These are phyloP conservation scores for Chitala chitala DNA, from an alignment of 2,113 vertebrate genomes.

Conservation along the genomic window DNA sequence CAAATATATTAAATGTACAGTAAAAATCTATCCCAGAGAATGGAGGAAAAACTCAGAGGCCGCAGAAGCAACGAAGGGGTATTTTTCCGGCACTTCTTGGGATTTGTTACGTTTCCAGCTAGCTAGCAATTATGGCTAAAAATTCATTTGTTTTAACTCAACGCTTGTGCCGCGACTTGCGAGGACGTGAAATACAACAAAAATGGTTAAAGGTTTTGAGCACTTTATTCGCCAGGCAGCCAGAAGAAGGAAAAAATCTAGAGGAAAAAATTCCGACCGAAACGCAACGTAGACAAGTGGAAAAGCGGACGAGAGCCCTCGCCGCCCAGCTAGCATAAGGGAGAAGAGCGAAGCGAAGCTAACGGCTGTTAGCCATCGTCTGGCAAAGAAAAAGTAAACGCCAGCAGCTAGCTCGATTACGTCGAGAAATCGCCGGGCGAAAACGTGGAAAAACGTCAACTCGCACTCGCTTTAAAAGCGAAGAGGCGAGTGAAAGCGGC, in stretches of 20 bases:
- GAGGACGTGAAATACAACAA: not conserved
- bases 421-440: not conserved
- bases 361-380: slow-evolving; percentile 8
- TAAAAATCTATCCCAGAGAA: slow-evolving; percentile 30
- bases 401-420: slow-evolving; percentile 2
- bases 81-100: slow-evolving; percentile 38
- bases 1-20: not conserved
- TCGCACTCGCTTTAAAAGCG: not conserved
- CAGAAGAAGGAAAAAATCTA: not conserved
- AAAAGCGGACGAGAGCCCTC: not conserved
- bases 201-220: not conserved
- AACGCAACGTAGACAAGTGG: not conserved
- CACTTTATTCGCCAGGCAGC: not conserved
- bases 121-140: slow-evolving; percentile 33
- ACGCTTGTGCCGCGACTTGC: not conserved
- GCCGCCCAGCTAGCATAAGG: not conserved
- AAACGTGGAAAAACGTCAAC: slow-evolving; percentile 15
- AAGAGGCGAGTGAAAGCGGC: not conserved
- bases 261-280: not conserved
- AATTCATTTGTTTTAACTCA: not conserved
- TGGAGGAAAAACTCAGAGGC: slow-evolving; percentile 41
- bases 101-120: slow-evolving; percentile 35
- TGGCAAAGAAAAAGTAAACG: slow-evolving; percentile 5
- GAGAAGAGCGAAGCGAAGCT: slow-evolving; percentile 29
- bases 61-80: slow-evolving; percentile 42